Conservation (phyloP, 2,113 vertebrate genomes). For the Hippopotamus amphibius region DNA sequence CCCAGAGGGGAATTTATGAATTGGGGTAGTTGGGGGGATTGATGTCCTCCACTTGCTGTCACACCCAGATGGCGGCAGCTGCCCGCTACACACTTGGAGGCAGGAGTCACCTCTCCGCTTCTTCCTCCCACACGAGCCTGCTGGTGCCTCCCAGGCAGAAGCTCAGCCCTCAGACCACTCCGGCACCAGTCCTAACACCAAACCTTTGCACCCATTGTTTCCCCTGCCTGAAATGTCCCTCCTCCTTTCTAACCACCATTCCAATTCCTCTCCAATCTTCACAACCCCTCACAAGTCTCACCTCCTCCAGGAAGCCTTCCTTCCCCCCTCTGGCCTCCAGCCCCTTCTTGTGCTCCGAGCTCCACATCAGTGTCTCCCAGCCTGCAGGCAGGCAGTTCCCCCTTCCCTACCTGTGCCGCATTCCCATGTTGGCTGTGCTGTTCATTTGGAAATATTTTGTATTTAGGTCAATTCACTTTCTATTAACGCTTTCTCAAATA, state of each 20-base stretch:
- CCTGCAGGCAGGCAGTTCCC: not conserved
- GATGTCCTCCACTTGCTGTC: not conserved
- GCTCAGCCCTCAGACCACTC: not conserved
- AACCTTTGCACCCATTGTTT: accelerated
- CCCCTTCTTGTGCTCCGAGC: not conserved
- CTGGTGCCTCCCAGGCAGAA: accelerated
- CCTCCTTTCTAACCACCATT: not conserved
- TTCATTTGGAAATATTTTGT: no score
- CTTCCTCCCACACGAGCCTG: not conserved
- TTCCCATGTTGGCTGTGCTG: accelerated
- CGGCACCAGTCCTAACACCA: not conserved
- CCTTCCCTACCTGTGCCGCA: not conserved
- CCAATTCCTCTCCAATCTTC: not conserved
- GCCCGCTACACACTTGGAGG: not conserved
- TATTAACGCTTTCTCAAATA: not conserved
- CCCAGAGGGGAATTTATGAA: not conserved
- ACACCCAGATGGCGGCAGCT: not conserved
- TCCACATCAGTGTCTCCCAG: not conserved
- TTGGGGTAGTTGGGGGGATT: not conserved
- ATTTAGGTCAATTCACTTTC: not conserved
- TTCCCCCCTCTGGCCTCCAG: not conserved
- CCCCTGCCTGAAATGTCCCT: accelerated
- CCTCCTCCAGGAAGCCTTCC: not conserved
- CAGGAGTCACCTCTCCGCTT: not conserved
- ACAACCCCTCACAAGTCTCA: not conserved